phyloP scores from a whole-genome alignment of 2,113 vertebrate species.

The Falco punctatus region DNA sequence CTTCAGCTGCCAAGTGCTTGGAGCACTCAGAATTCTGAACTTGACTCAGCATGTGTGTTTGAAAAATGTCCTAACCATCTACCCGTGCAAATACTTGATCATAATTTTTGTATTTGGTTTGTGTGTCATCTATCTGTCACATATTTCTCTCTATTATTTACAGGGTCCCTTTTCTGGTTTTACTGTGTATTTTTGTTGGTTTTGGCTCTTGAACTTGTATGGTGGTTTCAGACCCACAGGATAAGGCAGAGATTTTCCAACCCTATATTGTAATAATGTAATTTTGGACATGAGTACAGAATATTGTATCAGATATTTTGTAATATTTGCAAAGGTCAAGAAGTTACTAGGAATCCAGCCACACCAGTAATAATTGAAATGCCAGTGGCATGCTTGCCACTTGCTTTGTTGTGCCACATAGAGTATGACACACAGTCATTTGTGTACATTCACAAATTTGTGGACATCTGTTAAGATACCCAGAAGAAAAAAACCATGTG shows the following conservation, averaged over 20 bases:
- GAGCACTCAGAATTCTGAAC: not conserved
- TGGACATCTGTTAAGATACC: not conserved
- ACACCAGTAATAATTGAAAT: not conserved
- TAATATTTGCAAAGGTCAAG: not conserved
- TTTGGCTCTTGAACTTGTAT: not conserved
- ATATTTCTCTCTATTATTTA: not conserved
- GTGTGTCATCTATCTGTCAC: not conserved
- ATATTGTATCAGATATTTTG: not conserved
- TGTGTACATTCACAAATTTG: not conserved
- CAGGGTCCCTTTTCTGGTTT: not conserved
- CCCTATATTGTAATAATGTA: not conserved
- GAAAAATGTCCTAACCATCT: not conserved
- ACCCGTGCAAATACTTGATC: not conserved
- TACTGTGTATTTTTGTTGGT: not conserved
- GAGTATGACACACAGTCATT: not conserved
- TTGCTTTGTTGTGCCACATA: not conserved
- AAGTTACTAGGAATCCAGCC: not conserved
- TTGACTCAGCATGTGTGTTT: not conserved
- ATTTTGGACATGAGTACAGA: not conserved
- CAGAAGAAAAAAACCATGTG: not conserved
- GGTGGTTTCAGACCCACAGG: not conserved
- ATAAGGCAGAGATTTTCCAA: not conserved
- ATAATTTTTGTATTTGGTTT: not conserved
- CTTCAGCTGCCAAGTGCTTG: not conserved
- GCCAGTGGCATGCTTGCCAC: not conserved